Evolutionary conservation across 2,797 vertebrate genomes (phyloP).

Genomic region (Garrulus glandarius): DNA sequence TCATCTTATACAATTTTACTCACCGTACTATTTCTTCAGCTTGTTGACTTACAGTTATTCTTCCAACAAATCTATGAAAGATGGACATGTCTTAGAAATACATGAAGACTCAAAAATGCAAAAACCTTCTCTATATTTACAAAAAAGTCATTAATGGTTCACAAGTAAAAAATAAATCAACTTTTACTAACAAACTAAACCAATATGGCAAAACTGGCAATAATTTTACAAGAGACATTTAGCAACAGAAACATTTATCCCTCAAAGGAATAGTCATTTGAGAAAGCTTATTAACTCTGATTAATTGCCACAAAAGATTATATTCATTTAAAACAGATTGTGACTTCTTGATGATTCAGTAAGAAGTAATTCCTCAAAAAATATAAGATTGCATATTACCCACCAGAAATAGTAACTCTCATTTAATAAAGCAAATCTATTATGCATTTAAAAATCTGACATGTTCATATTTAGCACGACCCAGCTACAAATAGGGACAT

Average conservation of each 20-base stretch:
- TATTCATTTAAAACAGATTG: neutral
- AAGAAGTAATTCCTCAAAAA: neutral
- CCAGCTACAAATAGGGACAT: neutral
- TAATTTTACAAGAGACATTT: neutral
- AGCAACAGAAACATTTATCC: neutral
- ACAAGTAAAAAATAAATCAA: neutral
- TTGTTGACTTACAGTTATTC: slow-evolving; percentile 88
- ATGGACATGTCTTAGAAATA: slow-evolving; percentile 24
- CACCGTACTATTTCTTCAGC: slow-evolving; percentile 94
- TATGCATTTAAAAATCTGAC: neutral
- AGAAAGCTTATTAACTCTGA: neutral
- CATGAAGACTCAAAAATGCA: neutral
- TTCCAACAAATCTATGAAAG: slow-evolving; percentile 88
- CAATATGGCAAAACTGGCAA: neutral
- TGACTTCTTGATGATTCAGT: neutral
- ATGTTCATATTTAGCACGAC: neutral
- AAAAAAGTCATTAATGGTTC: neutral
- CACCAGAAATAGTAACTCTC: neutral
- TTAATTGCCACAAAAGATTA: neutral
- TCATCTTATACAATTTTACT: slow-evolving; percentile 27
- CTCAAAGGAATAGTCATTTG: neutral
- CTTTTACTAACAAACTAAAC: neutral
- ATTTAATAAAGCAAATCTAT: neutral
- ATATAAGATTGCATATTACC: neutral
- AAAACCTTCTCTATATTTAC: neutral